phyloP scores from a whole-genome alignment of 2,113 vertebrate species.

The Cochlearius cochlearius region DNA sequence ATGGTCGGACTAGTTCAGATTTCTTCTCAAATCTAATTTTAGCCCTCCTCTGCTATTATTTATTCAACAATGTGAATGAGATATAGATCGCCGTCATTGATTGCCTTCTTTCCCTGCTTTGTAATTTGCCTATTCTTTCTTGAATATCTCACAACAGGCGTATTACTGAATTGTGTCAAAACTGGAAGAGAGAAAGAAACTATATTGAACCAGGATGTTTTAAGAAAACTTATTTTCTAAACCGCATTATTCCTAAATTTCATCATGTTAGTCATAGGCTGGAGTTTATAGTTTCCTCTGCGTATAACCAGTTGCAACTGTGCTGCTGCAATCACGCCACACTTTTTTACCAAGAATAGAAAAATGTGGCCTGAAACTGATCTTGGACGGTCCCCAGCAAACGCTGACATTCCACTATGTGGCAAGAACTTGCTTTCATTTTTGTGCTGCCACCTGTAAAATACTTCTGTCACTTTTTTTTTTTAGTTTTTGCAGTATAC shows the following conservation, averaged over 20 bases:
- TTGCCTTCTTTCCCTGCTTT: neutral
- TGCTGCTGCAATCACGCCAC: neutral
- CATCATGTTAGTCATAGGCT: neutral
- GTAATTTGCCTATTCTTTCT: neutral
- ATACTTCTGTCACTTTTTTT: neutral
- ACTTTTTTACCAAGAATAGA: neutral
- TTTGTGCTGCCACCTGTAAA: neutral
- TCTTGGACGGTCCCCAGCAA: neutral
- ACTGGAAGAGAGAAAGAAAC: neutral
- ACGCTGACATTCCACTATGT: neutral
- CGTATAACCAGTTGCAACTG: neutral
- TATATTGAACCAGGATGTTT: neutral
- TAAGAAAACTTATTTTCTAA: neutral
- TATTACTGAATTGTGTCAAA: neutral
- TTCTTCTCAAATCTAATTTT: constrained; percentile 50
- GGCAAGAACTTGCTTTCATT: neutral
- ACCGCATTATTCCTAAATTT: neutral
- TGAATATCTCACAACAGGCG: neutral
- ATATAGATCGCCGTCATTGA: constrained; percentile 1
- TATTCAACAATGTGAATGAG: constrained; percentile 58
- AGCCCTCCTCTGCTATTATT: constrained; percentile 35
- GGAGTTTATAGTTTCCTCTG: neutral
- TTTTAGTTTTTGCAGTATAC: neutral
- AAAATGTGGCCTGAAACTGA: neutral
- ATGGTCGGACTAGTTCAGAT: neutral